Percentiles rank a stretch among this genome's conserved stretches.
These are phyloP conservation scores for Nemoura dubitans DNA, from an alignment of 2,888 invertebrate genomes.

Conservation along the genomic window DNA sequence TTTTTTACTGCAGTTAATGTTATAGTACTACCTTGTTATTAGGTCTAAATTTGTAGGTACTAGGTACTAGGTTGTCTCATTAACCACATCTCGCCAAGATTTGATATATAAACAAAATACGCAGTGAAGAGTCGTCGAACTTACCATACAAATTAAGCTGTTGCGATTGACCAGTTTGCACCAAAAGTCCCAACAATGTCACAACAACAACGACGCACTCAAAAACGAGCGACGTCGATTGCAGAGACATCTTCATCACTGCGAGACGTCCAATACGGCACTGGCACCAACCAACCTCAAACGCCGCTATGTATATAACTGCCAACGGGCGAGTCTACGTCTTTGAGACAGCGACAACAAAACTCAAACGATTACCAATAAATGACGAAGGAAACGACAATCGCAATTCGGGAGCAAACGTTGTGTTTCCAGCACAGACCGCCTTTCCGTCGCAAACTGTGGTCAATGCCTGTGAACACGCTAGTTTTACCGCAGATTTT, in stretches of 20 bases:
- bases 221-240: not conserved
- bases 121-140: not conserved
- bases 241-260: not conserved
- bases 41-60: too few relatives aligned
- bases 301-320: too few relatives aligned
- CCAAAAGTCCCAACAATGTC: not conserved
- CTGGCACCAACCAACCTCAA: not conserved
- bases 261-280: not conserved
- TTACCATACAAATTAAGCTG: not conserved
- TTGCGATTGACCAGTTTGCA: not conserved
- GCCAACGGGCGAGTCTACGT: too few relatives aligned
- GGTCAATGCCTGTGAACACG: not conserved
- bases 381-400: not conserved
- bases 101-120: too few relatives aligned
- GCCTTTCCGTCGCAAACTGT: not conserved
- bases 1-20: too few relatives aligned
- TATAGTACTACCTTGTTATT: too few relatives aligned
- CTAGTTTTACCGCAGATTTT: not conserved
- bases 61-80: too few relatives aligned
- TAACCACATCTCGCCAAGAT: too few relatives aligned
- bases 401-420: not conserved
- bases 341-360: too few relatives aligned
- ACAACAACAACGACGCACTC: not conserved
- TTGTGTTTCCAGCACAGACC: not conserved
- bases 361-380: too few relatives aligned